Conservation (phyloP, 2,888 invertebrate species). For the Julus scanicus region DNA sequence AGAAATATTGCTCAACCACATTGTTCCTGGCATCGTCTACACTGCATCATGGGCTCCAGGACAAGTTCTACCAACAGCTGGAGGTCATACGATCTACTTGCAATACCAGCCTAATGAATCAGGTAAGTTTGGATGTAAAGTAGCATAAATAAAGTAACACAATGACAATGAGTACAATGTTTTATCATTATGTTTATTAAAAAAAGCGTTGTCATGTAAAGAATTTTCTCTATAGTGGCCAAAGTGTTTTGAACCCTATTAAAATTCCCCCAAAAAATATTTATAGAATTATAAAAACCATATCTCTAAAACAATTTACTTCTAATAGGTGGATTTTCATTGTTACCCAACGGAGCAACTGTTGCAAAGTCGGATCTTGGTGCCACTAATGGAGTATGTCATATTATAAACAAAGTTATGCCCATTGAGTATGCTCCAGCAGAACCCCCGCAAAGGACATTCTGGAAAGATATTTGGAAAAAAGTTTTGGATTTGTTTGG, state of each 20-base stretch:
- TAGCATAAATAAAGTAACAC: not conserved
- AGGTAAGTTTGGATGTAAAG: constrained; percentile 24
- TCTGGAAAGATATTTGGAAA: constrained; percentile 54
- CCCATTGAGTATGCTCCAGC: constrained; percentile 53
- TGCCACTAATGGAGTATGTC: constrained; percentile 55
- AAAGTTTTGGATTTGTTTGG: constrained; percentile 53
- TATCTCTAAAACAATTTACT: not conserved
- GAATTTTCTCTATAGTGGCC: too few species aligned
- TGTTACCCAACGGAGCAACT: constrained; percentile 54
- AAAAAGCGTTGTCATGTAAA: too few species aligned
- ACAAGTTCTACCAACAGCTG: constrained; percentile 51
- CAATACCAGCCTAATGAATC: constrained; percentile 56
- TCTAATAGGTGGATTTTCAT: constrained; percentile 54
- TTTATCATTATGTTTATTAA: not conserved
- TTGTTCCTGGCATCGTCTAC: constrained; percentile 55
- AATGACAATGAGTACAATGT: not conserved
- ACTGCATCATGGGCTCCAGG: constrained; percentile 54
- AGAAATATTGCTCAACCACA: constrained; percentile 54
- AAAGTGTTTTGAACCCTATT: too few species aligned
- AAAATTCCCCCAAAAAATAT: not conserved
- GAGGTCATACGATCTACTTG: constrained; percentile 51
- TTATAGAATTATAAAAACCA: not conserved
- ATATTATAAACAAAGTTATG: constrained; percentile 55
- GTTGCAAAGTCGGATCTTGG: constrained; percentile 52
- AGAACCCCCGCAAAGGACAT: constrained; percentile 41